Percentiles rank a stretch among this genome's conserved stretches.
Evolutionary conservation across 2,888 invertebrate genomes (phyloP).

Genomic region (Dione vanillae): DNA sequence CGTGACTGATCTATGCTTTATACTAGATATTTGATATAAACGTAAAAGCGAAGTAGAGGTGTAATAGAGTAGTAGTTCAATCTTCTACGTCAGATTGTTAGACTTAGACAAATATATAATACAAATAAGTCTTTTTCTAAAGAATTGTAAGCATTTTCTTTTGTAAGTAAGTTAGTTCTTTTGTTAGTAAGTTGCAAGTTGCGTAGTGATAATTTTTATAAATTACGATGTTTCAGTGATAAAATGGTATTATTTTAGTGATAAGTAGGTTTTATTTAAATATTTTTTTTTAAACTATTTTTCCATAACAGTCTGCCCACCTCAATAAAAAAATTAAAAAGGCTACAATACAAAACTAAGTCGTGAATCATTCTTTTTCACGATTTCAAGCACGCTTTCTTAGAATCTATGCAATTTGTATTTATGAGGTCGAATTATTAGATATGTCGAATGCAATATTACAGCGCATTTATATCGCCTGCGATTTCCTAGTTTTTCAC

Average conservation of each 20-base stretch:
- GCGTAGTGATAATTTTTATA: too few relatives aligned
- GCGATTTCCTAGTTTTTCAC: neutral
- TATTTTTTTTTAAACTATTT: too few relatives aligned
- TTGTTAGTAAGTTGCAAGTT: too few relatives aligned
- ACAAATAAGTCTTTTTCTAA: too few relatives aligned
- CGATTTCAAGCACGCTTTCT: neutral
- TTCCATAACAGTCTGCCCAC: neutral
- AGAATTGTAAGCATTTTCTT: too few relatives aligned
- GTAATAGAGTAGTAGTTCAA: neutral
- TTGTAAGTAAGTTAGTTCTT: too few relatives aligned
- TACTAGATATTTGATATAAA: neutral
- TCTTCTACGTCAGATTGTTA: too few relatives aligned
- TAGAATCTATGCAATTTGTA: constrained; percentile 14
- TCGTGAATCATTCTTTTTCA: neutral
- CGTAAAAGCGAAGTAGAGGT: neutral
- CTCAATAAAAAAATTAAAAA: neutral
- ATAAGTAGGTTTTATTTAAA: too few relatives aligned
- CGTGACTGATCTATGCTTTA: neutral
- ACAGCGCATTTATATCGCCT: neutral
- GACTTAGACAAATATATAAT: too few relatives aligned
- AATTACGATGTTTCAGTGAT: too few relatives aligned
- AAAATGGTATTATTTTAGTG: too few relatives aligned
- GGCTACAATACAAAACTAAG: neutral
- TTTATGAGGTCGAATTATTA: constrained; percentile 8
- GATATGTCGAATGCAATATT: neutral